Evolutionary conservation across 2,113 vertebrate genomes (phyloP).

Genomic region (Lepisosteus osseus): DNA sequence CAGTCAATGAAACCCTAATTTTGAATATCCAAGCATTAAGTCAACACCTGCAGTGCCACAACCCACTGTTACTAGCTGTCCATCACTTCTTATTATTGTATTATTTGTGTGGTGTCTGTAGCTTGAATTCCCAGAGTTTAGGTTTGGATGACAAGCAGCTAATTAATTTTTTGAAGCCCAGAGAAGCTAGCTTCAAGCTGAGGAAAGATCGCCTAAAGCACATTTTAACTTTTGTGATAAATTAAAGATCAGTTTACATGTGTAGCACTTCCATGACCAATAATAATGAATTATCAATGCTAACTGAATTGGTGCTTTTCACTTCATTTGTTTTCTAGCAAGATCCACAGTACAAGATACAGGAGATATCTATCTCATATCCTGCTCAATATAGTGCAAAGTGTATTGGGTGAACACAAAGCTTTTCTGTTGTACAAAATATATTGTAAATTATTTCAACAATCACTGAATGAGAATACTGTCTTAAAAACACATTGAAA

Average conservation of each 20-base stretch:
- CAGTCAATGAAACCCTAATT: neutral
- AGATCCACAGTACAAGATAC: constrained; percentile 62
- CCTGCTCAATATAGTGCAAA: constrained; percentile 66
- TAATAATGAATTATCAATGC: constrained; percentile 70
- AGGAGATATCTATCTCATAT: constrained; percentile 72
- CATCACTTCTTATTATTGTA: constrained; percentile 28
- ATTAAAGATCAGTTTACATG: constrained; percentile 65
- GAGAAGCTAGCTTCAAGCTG: constrained; percentile 63
- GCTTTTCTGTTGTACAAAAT: neutral
- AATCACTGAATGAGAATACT: neutral
- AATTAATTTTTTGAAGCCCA: constrained; percentile 65
- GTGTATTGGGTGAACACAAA: constrained; percentile 23
- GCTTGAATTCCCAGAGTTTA: constrained; percentile 53
- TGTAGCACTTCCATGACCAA: constrained; percentile 66
- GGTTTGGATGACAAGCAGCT: constrained; percentile 67
- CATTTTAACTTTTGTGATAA: constrained; percentile 64
- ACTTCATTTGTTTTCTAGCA: constrained; percentile 71
- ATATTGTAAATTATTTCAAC: neutral
- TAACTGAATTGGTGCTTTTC: constrained; percentile 62
- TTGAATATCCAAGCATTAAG: neutral
- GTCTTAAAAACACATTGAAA: too few species aligned
- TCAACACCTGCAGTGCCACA: constrained; percentile 14
- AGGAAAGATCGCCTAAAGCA: constrained; percentile 62
- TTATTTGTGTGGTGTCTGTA: constrained; percentile 27
- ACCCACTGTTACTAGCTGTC: constrained; percentile 4